phyloP scores from a whole-genome alignment of 2,113 vertebrate genomes.

The Nycticryphes semicollaris region DNA sequence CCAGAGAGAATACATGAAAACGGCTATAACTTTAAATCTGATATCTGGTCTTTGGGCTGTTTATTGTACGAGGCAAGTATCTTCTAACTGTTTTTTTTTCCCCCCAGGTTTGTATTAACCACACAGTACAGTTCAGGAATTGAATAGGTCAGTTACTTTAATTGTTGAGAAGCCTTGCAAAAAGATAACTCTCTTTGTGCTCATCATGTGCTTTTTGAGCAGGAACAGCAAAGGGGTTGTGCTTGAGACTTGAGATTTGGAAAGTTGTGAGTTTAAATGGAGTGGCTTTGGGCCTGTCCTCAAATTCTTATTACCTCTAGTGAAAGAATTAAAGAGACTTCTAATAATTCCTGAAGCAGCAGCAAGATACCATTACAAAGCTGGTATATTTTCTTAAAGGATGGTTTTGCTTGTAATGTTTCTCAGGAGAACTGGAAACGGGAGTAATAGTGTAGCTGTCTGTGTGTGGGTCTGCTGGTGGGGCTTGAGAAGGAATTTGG shows the following conservation, averaged over 20 bases:
- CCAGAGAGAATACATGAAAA: conserved; percentile 99
- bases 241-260: not conserved
- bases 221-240: rapidly evolving
- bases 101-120: not conserved
- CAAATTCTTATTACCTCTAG: not conserved
- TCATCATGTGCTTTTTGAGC: rapidly evolving
- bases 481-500: not conserved
- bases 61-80: conserved; percentile 93
- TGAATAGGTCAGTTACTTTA: not conserved
- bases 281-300: not conserved
- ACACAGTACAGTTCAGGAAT: rapidly evolving
- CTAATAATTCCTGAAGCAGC: not conserved
- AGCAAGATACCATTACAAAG: not conserved
- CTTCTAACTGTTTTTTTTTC: not conserved
- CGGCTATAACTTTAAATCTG: conserved; percentile 99
- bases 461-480: not conserved
- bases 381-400: not conserved
- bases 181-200: not conserved
- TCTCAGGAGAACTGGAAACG: not conserved
- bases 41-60: conserved; percentile 99
- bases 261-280: not conserved
- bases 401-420: not conserved
- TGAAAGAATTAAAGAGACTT: not conserved
- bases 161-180: not conserved
- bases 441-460: not conserved